phyloP scores from a whole-genome alignment of 2,888 invertebrate species.

The Odiellus spinosus region DNA sequence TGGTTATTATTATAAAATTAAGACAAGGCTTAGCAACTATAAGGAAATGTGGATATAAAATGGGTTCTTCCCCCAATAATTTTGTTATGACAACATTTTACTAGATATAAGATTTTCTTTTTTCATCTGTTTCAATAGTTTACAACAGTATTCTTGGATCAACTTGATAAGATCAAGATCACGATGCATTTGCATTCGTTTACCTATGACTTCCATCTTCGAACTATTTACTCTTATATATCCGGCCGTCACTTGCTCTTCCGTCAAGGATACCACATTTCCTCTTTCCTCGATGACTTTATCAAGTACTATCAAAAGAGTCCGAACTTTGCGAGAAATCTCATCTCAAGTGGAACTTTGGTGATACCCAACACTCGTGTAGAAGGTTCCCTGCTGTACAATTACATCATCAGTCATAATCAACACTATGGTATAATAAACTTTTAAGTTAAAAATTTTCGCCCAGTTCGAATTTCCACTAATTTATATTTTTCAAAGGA shows the following conservation, averaged over 20 bases:
- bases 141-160: slow-evolving; percentile 42
- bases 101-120: background rate
- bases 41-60: no score
- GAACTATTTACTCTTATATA: slow-evolving; percentile 48
- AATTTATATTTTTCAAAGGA: no score
- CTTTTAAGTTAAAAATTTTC: no score
- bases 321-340: slow-evolving; percentile 56
- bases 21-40: no score
- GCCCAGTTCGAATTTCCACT: no score
- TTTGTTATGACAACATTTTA: no score
- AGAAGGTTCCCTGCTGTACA: slow-evolving; percentile 47
- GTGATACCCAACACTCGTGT: slow-evolving; percentile 43
- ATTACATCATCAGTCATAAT: slow-evolving; percentile 50
- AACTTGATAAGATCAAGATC: slow-evolving; percentile 50
- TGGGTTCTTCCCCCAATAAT: no score
- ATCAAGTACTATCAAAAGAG: slow-evolving; percentile 58
- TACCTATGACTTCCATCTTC: slow-evolving; percentile 56
- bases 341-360: slow-evolving; percentile 45
- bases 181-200: slow-evolving; percentile 59
- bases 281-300: slow-evolving; percentile 56
- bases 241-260: slow-evolving; percentile 38
- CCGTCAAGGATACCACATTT: slow-evolving; percentile 49
- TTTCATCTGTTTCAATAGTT: slow-evolving; percentile 37
- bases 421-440: slow-evolving; percentile 46
- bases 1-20: no score